These are phyloP conservation scores for Spisula subtruncata DNA, from an alignment of 2,888 invertebrate genomes.

Conservation along the genomic window DNA sequence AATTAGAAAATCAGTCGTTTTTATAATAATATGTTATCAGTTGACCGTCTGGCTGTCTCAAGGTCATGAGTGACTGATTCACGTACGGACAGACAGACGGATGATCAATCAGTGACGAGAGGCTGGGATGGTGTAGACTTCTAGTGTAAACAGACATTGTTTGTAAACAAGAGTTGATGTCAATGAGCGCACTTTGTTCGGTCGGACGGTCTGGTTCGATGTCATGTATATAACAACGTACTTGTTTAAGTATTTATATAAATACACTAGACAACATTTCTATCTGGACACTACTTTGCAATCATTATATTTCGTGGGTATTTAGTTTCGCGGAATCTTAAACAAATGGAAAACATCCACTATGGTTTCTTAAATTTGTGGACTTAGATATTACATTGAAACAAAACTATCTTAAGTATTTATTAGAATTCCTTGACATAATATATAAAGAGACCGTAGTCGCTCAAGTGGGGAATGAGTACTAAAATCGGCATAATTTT, in stretches of 20 bases:
- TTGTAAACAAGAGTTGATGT: constrained; percentile 2
- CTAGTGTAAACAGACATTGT: not conserved
- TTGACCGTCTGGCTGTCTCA: not conserved
- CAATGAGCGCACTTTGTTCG: not conserved
- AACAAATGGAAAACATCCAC: no score
- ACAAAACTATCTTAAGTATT: no score
- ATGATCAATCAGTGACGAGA: not conserved
- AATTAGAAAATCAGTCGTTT: not conserved
- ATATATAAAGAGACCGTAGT: no score
- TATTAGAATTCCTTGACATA: no score
- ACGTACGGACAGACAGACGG: constrained; percentile 13
- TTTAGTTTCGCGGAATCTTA: no score
- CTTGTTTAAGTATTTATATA: not conserved
- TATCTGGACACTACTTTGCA: no score
- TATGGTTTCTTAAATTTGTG: no score
- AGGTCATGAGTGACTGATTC: not conserved
- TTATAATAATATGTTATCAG: not conserved
- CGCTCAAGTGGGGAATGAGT: no score
- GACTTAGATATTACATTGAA: no score
- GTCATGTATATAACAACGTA: no score
- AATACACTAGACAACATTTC: not conserved
- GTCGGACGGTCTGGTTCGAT: not conserved
- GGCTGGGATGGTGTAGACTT: not conserved
- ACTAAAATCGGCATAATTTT: no score
- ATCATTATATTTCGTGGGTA: no score